Base-by-base conservation (phyloP, 2,888 invertebrate species). In the Epirrhoe tristata region DNA sequence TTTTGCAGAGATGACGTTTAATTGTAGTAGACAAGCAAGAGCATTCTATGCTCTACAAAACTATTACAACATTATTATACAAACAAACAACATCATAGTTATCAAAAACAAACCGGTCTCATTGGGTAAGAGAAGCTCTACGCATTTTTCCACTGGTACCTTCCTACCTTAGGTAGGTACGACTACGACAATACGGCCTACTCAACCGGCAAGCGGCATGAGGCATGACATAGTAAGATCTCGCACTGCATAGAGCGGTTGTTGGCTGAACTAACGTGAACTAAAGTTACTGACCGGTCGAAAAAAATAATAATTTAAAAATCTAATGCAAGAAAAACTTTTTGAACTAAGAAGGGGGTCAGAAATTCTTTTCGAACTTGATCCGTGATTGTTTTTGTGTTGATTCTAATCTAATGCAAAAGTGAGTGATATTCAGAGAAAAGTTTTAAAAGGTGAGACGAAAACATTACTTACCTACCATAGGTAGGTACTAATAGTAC, bases 121-220 rank as follows among this genome's bases (percentile, higher is more conserved):
- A 46, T 63, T 63, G 63, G 51, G 50, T 56, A 57, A 63, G 36
- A 24, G 56, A 63, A 63, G 63, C 63, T 56, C 63, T 63, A 56
- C 63, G 31, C 53, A 53, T 24, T 24, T 24, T 24, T 24, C 24
- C 24, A 24, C 3, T 24, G 3, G 24, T 24, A 24, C 24, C 24
- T 24, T 2, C 24, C 24, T 24, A 24, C 24, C 24, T 3, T 24
- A 24, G 1, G 24, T 24, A 24, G 24, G 1, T 24, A 24, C 24
- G 24, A 24, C 24, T 8, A 39, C 36, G 36, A 39, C 10, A 39
- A 39, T 39, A 12, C 12, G 39, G 12, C 39, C 39, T 43, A 43
- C 39, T 43, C 4, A 12, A 12, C 39, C 39, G 39, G 39, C 48
- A 16, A 46, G 36, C 14, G 46, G 12, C 12, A 12, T n/a, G n/a